Evolutionary conservation across 2,888 invertebrate species (phyloP), one percentile per base, ranked within the genome.

Genomic region (Eustalomyia histrio): DNA sequence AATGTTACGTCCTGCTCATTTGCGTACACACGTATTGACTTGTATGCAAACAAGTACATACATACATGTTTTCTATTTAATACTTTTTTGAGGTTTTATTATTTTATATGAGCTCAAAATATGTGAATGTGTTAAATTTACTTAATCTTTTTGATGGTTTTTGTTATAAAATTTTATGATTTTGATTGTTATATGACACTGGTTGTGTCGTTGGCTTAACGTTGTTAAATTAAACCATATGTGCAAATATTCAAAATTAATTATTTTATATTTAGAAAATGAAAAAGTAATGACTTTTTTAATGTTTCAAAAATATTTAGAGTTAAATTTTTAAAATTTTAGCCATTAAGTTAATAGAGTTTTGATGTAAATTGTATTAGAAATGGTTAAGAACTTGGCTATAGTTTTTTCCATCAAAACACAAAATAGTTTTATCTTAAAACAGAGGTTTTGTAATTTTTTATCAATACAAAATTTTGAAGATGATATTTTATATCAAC

Each of bases 71-170:
- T 14, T 35, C 12, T 58, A 17, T 58, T n/a, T 61, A 43, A 65
- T 39, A 53, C 16, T 35, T 72, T 63, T 57, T 68, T 52, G 17
- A 52, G 50, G 17, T 76, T 67, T 78, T 78, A 81, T 81, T 81
- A 67, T 78, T 76, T 76, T 76, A 73, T 72, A 80, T 55, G 76
- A 73, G 63, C 57, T 73, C 33, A 16, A 80, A 76, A 71, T 67
- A 71, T 63, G 50, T 71, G 67, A 63, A 52, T 68, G 68, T 68
- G 60, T 74, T 78, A 81, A 81, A 78, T 71, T 81, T 81, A 78
- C 78, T 81, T 81, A 81, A 81, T 81, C 81, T 81, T 81, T 81
- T 81, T 81, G 81, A 81, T 81, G 81, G 74, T 71, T 81, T 78
- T 63, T 71, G 81, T 74, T 78, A 57, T 81, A 78, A 81, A 81